Conservation (phyloP, 2,888 invertebrate genomes). For the Ypsolopha sequella region DNA sequence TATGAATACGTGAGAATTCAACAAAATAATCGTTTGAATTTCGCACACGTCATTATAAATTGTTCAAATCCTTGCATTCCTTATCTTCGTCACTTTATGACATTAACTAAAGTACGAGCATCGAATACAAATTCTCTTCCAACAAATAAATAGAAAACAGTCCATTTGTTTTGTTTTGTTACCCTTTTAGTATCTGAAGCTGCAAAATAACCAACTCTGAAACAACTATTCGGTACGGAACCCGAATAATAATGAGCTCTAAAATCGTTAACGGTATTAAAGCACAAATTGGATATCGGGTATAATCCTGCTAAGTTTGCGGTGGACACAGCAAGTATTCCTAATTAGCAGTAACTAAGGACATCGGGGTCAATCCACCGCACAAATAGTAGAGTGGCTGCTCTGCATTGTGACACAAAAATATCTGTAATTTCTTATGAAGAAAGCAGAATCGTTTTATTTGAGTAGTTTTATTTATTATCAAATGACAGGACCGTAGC, state of each 20-base stretch:
- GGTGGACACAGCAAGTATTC: conserved; percentile 53
- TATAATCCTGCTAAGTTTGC: conserved; percentile 49
- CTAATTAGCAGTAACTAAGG: conserved; percentile 63
- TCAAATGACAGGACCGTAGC: too few relatives aligned
- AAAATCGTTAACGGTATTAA: conserved; percentile 59
- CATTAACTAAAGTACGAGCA: not conserved
- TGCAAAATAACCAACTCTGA: not conserved
- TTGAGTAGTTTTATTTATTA: not conserved
- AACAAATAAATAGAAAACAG: not conserved
- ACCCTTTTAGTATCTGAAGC: too few relatives aligned
- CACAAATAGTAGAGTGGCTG: too few relatives aligned
- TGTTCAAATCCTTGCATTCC: not conserved
- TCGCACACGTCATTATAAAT: not conserved
- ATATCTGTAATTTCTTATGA: not conserved
- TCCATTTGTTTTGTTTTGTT: not conserved
- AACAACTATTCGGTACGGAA: conserved; percentile 10
- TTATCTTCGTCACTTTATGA: not conserved
- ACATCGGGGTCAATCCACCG: conserved; percentile 22
- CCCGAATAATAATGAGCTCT: conserved; percentile 36
- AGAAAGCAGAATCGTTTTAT: not conserved
- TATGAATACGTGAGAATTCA: too few relatives aligned
- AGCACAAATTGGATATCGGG: conserved; percentile 57
- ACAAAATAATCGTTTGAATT: too few relatives aligned
- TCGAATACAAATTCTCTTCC: not conserved
- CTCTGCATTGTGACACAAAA: not conserved